phyloP scores from a whole-genome alignment of 2,113 vertebrate species.

The Hippocampus mohnikei region DNA sequence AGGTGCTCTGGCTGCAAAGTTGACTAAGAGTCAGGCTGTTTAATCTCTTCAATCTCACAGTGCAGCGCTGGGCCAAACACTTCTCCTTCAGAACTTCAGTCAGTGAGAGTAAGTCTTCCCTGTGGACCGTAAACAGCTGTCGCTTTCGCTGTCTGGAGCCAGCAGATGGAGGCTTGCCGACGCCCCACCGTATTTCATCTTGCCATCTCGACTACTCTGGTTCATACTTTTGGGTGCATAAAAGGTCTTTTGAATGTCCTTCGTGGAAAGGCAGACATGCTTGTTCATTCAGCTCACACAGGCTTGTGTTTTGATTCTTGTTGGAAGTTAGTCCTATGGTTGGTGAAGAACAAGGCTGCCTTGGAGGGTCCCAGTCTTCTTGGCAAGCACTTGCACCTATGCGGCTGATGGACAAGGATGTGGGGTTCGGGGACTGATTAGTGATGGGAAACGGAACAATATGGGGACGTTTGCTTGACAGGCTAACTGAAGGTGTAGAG shows the following conservation, averaged over 20 bases:
- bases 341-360: neutral
- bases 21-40: conserved; percentile 13
- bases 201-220: neutral
- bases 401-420: conserved; percentile 21
- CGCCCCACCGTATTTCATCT: neutral
- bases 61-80: conserved; percentile 48
- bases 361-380: conserved; percentile 7
- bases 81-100: conserved; percentile 46
- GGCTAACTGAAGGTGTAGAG: conserved; percentile 58
- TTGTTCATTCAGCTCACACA: neutral
- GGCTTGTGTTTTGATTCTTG: conserved; percentile 7
- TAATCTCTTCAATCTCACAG: conserved; percentile 48
- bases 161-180: conserved; percentile 3
- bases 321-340: neutral
- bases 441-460: conserved; percentile 6
- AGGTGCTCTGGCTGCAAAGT: conserved; percentile 20
- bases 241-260: conserved; percentile 17
- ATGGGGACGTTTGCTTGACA: neutral
- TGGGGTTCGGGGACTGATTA: conserved; percentile 16
- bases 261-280: neutral
- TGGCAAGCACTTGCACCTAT: conserved; percentile 23
- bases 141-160: conserved; percentile 17
- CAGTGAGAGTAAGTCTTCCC: conserved; percentile 40
- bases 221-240: neutral
- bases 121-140: conserved; percentile 38